phyloP scores from a whole-genome alignment of 2,888 invertebrate genomes.

The Orthosia cruda region DNA sequence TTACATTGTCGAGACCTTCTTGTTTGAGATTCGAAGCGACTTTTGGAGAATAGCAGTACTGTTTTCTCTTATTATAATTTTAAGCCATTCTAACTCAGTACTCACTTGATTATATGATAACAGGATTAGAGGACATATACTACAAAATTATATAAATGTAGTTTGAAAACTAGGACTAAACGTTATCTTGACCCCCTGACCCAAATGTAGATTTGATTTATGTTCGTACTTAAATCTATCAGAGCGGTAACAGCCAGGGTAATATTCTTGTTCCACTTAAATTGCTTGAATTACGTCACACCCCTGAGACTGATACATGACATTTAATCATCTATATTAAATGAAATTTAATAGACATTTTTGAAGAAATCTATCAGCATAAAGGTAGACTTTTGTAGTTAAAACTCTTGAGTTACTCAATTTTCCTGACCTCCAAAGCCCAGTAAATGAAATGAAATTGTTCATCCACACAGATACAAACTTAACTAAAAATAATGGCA shows the following conservation, averaged over 20 bases:
- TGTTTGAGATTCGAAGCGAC: background rate
- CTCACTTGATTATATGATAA: background rate
- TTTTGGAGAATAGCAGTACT: background rate
- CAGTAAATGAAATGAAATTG: too few relatives aligned
- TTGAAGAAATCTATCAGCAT: too few relatives aligned
- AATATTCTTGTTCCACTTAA: conserved; percentile 45
- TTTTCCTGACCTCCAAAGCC: too few relatives aligned
- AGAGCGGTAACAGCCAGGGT: conserved; percentile 16
- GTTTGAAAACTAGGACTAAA: conserved; percentile 11
- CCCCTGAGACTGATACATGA: too few relatives aligned
- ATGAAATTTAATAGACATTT: too few relatives aligned
- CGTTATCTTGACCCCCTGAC: conserved; percentile 22
- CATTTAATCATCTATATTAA: too few relatives aligned
- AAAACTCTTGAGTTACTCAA: too few relatives aligned
- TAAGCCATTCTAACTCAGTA: background rate
- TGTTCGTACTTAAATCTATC: conserved; percentile 45
- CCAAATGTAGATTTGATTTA: conserved; percentile 49
- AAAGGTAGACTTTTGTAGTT: too few relatives aligned
- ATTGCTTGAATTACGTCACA: conserved; percentile 10
- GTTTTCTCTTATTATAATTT: background rate
- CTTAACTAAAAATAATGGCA: too few relatives aligned
- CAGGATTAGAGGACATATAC: background rate
- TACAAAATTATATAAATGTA: background rate
- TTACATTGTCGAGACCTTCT: background rate
- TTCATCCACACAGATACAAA: too few relatives aligned